A percentile compares a stretch with the other conserved stretches of the same genome.
phyloP scores from a whole-genome alignment of 2,113 vertebrate genomes.

The Prietella phreatophila region DNA sequence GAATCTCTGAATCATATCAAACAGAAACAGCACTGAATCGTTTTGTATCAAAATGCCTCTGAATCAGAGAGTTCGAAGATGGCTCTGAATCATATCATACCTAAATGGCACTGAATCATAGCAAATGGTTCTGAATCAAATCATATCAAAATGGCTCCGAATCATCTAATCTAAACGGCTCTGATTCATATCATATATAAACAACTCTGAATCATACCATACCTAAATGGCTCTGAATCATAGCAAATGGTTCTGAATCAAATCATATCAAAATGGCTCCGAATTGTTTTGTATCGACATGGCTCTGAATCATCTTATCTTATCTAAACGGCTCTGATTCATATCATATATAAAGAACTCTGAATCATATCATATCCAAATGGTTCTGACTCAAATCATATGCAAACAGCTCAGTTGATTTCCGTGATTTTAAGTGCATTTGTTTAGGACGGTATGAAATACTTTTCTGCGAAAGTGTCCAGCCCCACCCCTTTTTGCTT shows the following conservation, averaged over 20 bases:
- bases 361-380: not conserved
- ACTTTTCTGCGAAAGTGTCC: not conserved
- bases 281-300: not conserved
- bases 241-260: not conserved
- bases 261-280: not conserved
- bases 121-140: too few species aligned
- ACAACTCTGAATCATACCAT: not conserved
- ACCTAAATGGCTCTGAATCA: not conserved
- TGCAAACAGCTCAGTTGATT: not conserved
- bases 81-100: not conserved
- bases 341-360: not conserved
- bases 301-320: not conserved
- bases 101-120: too few species aligned
- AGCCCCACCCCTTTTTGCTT: not conserved
- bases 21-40: not conserved
- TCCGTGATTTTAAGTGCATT: not conserved
- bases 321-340: not conserved
- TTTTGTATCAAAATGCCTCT: not conserved
- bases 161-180: not conserved
- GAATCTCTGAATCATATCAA: not conserved
- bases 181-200: not conserved
- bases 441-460: not conserved
- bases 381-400: not conserved
- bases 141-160: not conserved
- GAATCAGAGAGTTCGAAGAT: not conserved